Evolutionary conservation across 2,888 invertebrate genomes (phyloP), one percentile per base, ranked within the genome.

Genomic region (Dione juno): DNA sequence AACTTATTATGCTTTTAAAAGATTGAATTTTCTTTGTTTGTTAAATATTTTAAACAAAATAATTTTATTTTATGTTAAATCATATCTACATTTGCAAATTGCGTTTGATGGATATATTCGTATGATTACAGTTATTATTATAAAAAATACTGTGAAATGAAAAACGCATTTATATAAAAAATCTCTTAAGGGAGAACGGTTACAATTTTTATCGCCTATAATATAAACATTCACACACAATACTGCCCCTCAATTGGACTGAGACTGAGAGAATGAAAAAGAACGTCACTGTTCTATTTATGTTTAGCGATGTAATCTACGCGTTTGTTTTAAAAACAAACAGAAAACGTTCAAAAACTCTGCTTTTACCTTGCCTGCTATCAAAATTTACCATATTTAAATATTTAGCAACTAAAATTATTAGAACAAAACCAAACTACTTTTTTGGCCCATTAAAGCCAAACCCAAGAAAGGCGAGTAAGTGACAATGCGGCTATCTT

Each of bases 401-500:
- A n/a, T n/a, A n/a, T n/a, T n/a, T n/a, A n/a, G n/a, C n/a, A n/a
- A n/a, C n/a, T 1, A 19, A 19, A 50, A 19, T 1, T 40, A 19
- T 41, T 40, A 11, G 16, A n/a, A 57, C 19, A 48, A 58, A 50
- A 7, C 7, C 8, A 7, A 59, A 59, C 14, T 1, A 28, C 14
- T 28, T 28, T 41, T 87, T 88, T 85, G n/a, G 84, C 79, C 74
- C 77, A 83, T 84, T 84, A 89, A 87, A 88, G 83, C 14, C 1
- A 85, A 81, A 82, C 73, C 85, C 84, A 87, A 87, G 84, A 84
- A 84, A 89, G 89, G 79, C 74, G 78, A 73, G 81, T 82, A 80
- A 83, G 79, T 79, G 80, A 89, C 90, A 89, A 89, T 87, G 86
- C 85, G 82, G 79, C 81, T 88, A 88, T 88, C 89, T 89, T 75